Evolutionary conservation across 2,113 vertebrate genomes (phyloP), one percentile per base, ranked within the genome.

Genomic region (Dicerorhinus sumatrensis): DNA sequence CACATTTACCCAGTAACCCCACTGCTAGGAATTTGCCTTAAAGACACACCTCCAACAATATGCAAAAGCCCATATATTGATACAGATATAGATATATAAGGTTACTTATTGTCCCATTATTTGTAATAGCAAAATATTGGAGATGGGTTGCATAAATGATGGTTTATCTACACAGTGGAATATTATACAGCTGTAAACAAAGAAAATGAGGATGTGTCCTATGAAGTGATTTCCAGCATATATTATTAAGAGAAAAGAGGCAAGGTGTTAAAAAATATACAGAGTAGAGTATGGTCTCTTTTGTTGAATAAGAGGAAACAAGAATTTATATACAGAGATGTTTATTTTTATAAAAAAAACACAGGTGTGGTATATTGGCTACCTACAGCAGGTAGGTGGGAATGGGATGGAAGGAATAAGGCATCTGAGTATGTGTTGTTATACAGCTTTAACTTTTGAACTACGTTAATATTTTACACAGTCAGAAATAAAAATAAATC

Each of bases 401-500:
- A 79, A 63, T n/a, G 29, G 42, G 29, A 69, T 39, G 13, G 23
- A 65, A 96, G 39, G 62, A 46, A 48, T 42, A 73, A 84, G 69
- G 29, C 12, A 56, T 65, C 46, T 29, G 42, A 76, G 23, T 29
- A 20, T 5, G 36, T 33, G 42, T 76, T 65, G 79, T n/a, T 42
- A 93, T 17, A 54, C 17, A 72, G 39, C 33, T 93, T 77, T 70
- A 51, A 62, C 42, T 93, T 77, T 62, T 72, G 6, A 90, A 85
- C 33, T 17, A 42, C 31, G 29, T 85, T 56, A 91, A 7, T 80
- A 72, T 80, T 86, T 86, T 58, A 60, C 36, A 86, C 11, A 33
- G 14, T 82, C 23, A 88, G 72, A 93, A 89, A 76, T 36, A 76
- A 83, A 89, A 87, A 79, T 80, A 92, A 58, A 69, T 60, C 79